Evolutionary conservation across 2,113 vertebrate genomes (phyloP).

Genomic region (Rhinolophus ferrumequinum): DNA sequence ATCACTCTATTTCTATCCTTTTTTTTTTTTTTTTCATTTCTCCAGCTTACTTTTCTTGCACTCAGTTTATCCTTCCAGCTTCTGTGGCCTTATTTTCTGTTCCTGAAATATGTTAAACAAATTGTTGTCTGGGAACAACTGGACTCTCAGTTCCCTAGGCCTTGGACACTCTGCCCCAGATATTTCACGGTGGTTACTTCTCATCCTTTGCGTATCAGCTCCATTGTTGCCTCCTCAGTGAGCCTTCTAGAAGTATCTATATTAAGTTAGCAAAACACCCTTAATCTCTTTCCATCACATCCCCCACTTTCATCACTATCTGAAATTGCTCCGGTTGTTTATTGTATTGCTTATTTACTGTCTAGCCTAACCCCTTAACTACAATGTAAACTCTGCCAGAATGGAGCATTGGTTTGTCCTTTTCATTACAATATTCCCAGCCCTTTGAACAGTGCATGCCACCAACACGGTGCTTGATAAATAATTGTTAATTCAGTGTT

Average conservation of each 20-base stretch:
- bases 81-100: background rate
- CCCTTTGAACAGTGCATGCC: background rate
- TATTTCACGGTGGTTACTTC: background rate
- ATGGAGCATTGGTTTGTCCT: background rate
- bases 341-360: background rate
- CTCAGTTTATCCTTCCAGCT: background rate
- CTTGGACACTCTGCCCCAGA: background rate
- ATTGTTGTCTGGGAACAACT: background rate
- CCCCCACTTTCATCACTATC: background rate
- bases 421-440: background rate
- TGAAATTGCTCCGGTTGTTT: background rate
- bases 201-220: background rate
- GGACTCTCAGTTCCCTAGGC: background rate
- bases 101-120: background rate
- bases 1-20: background rate
- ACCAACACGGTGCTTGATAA: background rate
- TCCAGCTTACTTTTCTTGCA: background rate
- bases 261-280: background rate
- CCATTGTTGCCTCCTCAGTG: background rate
- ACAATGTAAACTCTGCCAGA: fast-evolving
- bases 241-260: background rate
- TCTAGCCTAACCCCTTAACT: background rate
- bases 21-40: no score
- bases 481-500: background rate
- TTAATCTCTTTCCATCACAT: background rate